A percentile compares a stretch with the other conserved stretches of the same genome.
Conservation (phyloP, 37 sponge, comb jelly and placozoan species). For the Oscarella lobularis region DNA sequence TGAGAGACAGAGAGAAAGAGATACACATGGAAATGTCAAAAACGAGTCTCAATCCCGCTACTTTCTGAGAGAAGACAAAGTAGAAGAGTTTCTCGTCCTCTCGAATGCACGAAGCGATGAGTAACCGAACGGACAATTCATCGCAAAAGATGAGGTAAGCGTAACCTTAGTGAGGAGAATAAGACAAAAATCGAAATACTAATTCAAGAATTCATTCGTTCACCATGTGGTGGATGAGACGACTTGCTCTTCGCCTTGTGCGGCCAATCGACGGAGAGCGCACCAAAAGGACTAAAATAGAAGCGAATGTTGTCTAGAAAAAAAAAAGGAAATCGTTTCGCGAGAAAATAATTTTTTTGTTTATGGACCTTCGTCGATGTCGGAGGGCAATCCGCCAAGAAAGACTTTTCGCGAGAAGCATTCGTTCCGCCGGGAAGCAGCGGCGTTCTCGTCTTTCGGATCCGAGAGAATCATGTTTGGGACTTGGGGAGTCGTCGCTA, state of each 20-base stretch:
- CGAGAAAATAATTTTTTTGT: too few relatives aligned
- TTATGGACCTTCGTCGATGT: constrained; percentile 89
- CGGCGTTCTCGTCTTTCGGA: too few relatives aligned
- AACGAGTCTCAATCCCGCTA: constrained; percentile 35
- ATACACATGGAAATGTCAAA: background rate
- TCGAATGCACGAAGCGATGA: constrained; percentile 65
- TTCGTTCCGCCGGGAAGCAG: constrained; percentile 26
- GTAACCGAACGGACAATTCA: constrained; percentile 74
- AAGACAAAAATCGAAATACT: background rate
- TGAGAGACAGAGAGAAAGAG: background rate
- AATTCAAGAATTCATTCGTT: too few relatives aligned
- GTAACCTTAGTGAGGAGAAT: constrained; percentile 47
- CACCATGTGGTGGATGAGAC: constrained; percentile 96
- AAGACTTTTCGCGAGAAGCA: constrained; percentile 93
- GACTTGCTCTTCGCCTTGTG: constrained; percentile 95
- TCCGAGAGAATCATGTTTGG: too few relatives aligned
- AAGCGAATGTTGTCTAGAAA: constrained; percentile 78
- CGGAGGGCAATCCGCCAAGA: constrained; percentile 96
- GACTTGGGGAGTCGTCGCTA: too few relatives aligned
- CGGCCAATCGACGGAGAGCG: constrained; percentile 95
- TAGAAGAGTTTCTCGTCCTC: constrained; percentile 79
- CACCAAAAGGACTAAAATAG: constrained; percentile 73
- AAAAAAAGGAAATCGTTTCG: too few relatives aligned
- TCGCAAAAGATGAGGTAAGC: constrained; percentile 90
- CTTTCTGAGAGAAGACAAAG: constrained; percentile 78